Evolutionary conservation across 2,888 invertebrate species (phyloP).

Genomic region (Reticulitermes lucifugus): DNA sequence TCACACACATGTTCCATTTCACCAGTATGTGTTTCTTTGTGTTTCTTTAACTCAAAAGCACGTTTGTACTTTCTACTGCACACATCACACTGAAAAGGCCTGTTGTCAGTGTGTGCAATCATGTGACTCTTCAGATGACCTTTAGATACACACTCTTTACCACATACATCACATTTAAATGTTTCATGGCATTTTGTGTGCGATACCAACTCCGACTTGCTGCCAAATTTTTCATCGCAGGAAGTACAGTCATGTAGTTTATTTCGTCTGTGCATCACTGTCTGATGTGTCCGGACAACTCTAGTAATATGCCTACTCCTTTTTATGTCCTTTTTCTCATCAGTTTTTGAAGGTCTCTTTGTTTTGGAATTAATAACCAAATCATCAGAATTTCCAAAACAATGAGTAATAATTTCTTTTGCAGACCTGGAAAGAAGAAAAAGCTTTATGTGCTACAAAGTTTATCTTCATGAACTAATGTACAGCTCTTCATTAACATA

Average conservation of each 20-base stretch:
- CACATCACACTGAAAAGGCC: constrained; percentile 64
- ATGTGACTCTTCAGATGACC: constrained; percentile 60
- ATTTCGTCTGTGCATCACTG: neutral
- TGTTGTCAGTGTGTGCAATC: constrained; percentile 64
- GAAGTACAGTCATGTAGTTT: constrained; percentile 11
- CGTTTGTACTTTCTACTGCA: constrained; percentile 58
- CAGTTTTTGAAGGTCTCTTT: constrained; percentile 1
- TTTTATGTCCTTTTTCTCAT: neutral
- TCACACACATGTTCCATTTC: constrained; percentile 58
- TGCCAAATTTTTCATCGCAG: constrained; percentile 9
- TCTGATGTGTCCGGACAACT: constrained; percentile 57
- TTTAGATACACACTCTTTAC: constrained; percentile 44
- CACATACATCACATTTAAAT: constrained; percentile 57
- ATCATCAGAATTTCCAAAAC: constrained; percentile 40
- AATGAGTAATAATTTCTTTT: constrained; percentile 44
- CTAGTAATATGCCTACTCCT: neutral
- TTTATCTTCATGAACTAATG: neutral
- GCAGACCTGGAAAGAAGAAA: constrained; percentile 51
- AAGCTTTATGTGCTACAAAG: constrained; percentile 44
- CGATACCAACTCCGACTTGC: neutral
- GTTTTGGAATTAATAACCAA: constrained; percentile 6
- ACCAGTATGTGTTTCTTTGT: constrained; percentile 59
- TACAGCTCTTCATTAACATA: too few relatives aligned
- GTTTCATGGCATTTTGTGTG: constrained; percentile 20
- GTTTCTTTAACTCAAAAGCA: constrained; percentile 56